Evolutionary conservation across 2,888 invertebrate genomes (phyloP), one percentile per base, ranked within the genome.

Genomic region (Cheilosia variabilis): DNA sequence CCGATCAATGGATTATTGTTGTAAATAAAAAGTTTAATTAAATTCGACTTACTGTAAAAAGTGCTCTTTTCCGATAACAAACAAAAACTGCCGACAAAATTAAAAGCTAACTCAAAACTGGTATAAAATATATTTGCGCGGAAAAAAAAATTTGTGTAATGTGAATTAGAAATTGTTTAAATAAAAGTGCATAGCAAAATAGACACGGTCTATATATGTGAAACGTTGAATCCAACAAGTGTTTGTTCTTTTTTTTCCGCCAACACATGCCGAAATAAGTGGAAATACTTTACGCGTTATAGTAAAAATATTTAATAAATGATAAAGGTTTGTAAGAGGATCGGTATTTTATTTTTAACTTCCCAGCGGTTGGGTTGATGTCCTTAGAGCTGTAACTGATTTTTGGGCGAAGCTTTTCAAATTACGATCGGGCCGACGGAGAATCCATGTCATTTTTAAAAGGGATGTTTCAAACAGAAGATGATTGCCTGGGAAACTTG

Each of bases 141-240:
- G n/a, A 19, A n/a, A 9, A 34, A 55, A 9, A 10, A 55, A 55
- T 7, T 27, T 15, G 47, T 17, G 13, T 60, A n/a, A 19, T 19
- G 24, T 50, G 19, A 19, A 3, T n/a, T 22, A 22, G 3, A 17
- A 2, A n/a, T 17, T 19, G 17, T 7, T 45, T 27, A 31, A 60
- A 45, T 43, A 60, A 60, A 60, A 43, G 22, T 37, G 37, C 13
- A 27, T 7, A 17, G 2, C 2, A 19, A 19, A 62, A 24, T 43
- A n/a, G 24, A 60, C 31, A 3, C 27, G 10, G 52, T 43, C 24
- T 19, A 19, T 57, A 19, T 57, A 45, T 47, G 7, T 45, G 45
- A 45, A 52, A 72, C 50, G 37, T 52, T 58, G 10, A 45, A 53
- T 68, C 17, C 76, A 68, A 76, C 68, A 77, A 77, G 69, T 77